phyloP scores from a whole-genome alignment of 2,888 invertebrate genomes.

The Andrena haemorrhoa region DNA sequence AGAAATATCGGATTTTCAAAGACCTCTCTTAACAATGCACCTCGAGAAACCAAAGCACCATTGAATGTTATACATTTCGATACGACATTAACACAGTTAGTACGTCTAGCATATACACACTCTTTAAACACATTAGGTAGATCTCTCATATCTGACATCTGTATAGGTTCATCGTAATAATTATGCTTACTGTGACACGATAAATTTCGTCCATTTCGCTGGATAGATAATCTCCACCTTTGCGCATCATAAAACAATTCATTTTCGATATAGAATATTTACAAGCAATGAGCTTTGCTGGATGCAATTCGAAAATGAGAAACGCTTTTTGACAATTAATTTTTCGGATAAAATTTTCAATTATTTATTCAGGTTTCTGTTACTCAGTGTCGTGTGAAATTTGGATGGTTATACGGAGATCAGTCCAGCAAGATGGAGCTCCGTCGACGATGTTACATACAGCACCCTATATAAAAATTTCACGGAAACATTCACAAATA shows the following conservation, averaged over 20 bases:
- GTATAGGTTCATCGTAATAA: slow-evolving; percentile 61
- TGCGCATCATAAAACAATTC: not conserved
- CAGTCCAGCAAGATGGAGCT: slow-evolving; percentile 36
- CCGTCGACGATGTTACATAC: slow-evolving; percentile 37
- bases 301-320: not conserved
- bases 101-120: slow-evolving; percentile 64
- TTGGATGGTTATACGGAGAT: slow-evolving; percentile 3
- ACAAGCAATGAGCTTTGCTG: not conserved
- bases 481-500: slow-evolving; percentile 53
- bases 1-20: slow-evolving; percentile 24
- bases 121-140: slow-evolving; percentile 79
- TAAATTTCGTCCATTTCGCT: slow-evolving; percentile 50
- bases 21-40: slow-evolving; percentile 8
- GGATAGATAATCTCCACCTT: slow-evolving; percentile 25
- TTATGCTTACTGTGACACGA: slow-evolving; percentile 34
- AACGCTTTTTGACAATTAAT: not conserved
- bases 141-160: slow-evolving; percentile 74
- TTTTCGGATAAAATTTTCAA: not conserved
- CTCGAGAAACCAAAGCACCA: slow-evolving; percentile 60
- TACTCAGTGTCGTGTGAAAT: too few relatives aligned
- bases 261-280: not conserved
- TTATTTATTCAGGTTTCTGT: not conserved
- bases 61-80: slow-evolving; percentile 48
- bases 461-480: slow-evolving; percentile 67
- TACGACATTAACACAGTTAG: slow-evolving; percentile 52